Base-by-base conservation (phyloP, 2,113 vertebrate species). In the Zosterops borbonicus region DNA sequence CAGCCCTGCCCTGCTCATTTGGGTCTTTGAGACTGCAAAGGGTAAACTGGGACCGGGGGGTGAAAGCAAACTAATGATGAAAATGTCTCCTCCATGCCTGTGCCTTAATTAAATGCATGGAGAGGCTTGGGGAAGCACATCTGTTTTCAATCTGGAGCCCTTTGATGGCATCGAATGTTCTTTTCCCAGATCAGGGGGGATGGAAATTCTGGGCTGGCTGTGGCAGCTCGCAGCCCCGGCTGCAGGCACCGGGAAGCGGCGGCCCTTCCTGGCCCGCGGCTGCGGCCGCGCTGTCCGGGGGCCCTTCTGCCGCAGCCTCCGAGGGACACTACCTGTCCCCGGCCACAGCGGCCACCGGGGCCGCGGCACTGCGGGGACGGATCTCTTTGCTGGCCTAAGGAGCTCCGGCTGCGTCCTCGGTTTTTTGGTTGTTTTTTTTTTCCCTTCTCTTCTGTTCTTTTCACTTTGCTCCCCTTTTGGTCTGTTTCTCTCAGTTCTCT, bases 121-220 rank as follows among this genome's bases (percentile, higher is more conserved):
- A 99, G 99, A 98, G 98, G 98, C 96, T 98, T 94, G 97, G 97
- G 96, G 97, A 97, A 97, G 96, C 98, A 99, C 99, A 99, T 99
- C 99, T 99, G 99, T 98, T 99, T 99, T 98, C 98, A 99, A 99
- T 99, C 98, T 97, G 95, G 96, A 97, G 98, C 96, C 97, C 99
- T 99, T 99, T 99, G 99, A 99, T 99, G 99, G 99, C 99, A 99
- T 99, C 99, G 99, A 99, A 99, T 99, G 99, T 98, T 98, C 98
- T 99, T 99, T 99, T 98, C 98, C 98, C 98, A 98, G 98, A 99
- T 99, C 98, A 86, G 97, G 98, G 98, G 96, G 98, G 98, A 98
- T 99, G 98, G 98, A 98, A 98, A 98, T 98, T 98, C 97, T 97
- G 98, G 98, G 98, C 98, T 98, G 98, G 98, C 98, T 98, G 96